These are phyloP conservation scores for Diplosoma virens DNA, from an alignment of 23 tunicate genomes.

Conservation along the genomic window DNA sequence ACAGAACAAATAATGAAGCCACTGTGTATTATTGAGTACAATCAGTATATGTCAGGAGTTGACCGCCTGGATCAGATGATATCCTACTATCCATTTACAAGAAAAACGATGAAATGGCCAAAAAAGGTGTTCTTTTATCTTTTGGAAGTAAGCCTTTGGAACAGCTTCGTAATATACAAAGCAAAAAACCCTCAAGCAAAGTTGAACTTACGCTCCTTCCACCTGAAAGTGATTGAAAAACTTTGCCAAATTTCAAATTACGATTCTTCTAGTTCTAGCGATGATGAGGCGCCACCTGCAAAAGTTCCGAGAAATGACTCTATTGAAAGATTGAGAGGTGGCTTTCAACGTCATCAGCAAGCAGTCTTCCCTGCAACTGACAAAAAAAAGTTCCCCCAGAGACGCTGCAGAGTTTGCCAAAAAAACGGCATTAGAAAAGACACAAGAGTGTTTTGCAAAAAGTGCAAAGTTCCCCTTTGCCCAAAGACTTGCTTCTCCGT, in stretches of 20 bases:
- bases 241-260: constrained; percentile 28
- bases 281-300: constrained; percentile 20
- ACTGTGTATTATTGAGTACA: constrained; percentile 19
- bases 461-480: constrained; percentile 4
- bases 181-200: not conserved
- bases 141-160: constrained; percentile 12
- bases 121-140: constrained; percentile 24
- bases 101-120: constrained; percentile 20
- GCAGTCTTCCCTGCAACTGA: constrained; percentile 21
- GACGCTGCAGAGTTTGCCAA: constrained; percentile 28
- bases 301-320: constrained; percentile 20
- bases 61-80: constrained; percentile 33
- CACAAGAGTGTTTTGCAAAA: constrained; percentile 24
- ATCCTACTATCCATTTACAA: constrained; percentile 28
- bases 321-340: constrained; percentile 22
- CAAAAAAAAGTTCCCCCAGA: constrained; percentile 19
- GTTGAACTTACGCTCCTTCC: not conserved
- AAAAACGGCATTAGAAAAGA: constrained; percentile 27
- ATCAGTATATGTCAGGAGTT: constrained; percentile 31
- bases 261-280: constrained; percentile 15
- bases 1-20: constrained; percentile 8
- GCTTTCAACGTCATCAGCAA: constrained; percentile 28
- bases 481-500: constrained; percentile 1
- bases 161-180: constrained; percentile 30
- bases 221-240: constrained; percentile 17